These are phyloP conservation scores for Bellardia pandia DNA, from an alignment of 2,888 invertebrate species.

Conservation along the genomic window DNA sequence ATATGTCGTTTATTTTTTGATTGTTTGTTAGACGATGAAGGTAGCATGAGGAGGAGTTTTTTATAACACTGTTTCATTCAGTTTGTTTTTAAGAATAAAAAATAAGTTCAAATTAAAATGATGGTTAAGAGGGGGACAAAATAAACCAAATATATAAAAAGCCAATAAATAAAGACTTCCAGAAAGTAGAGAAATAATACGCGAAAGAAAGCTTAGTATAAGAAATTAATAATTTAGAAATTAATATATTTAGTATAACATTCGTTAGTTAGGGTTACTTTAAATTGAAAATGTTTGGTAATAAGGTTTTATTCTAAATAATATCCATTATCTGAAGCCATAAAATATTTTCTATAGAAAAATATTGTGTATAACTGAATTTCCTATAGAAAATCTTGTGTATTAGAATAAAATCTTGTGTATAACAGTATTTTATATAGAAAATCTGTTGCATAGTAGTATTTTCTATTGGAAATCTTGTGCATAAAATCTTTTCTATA, in stretches of 20 bases:
- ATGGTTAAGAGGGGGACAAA: slow-evolving; percentile 39
- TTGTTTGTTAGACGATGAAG: slow-evolving; percentile 63
- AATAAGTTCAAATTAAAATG: slow-evolving; percentile 37
- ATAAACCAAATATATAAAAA: slow-evolving; percentile 26
- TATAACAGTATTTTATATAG: no score
- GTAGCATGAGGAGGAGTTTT: slow-evolving; percentile 37
- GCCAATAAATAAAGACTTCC: slow-evolving; percentile 55
- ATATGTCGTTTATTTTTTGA: slow-evolving; percentile 23
- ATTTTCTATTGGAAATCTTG: no score
- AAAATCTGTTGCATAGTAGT: no score
- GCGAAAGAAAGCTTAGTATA: not conserved
- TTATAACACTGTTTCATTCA: slow-evolving; percentile 56
- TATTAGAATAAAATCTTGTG: no score
- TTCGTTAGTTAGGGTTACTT: not conserved
- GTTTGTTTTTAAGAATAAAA: slow-evolving; percentile 16
- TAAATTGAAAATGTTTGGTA: not conserved
- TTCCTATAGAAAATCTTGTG: no score
- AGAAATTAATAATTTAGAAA: not conserved
- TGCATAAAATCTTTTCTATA: no score
- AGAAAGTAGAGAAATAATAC: slow-evolving; percentile 11
- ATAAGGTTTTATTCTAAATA: not conserved
- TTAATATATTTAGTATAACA: not conserved
- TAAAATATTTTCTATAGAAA: no score
- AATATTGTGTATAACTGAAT: no score
- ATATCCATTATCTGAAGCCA: slow-evolving; percentile 6